These are phyloP conservation scores for Matsumurasca onukii DNA, from an alignment of 1,140 invertebrate species.

Conservation along the genomic window DNA sequence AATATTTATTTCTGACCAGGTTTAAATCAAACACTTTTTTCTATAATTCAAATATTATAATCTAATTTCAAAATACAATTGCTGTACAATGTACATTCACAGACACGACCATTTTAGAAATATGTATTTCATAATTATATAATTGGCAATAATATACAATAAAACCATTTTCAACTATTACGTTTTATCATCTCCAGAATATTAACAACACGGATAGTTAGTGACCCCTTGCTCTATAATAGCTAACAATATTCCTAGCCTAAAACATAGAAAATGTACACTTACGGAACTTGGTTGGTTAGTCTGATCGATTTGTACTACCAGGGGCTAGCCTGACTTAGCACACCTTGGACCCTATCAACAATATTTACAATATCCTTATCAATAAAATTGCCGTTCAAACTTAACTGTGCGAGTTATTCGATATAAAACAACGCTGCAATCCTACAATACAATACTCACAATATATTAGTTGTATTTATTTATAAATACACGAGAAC, in stretches of 20 bases:
- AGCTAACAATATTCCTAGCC: conserved; percentile 20
- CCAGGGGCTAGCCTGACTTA: too few species aligned
- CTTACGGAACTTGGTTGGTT: background rate
- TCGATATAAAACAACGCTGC: too few species aligned
- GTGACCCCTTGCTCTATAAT: conserved; percentile 10
- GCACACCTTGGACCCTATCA: background rate
- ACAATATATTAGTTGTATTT: too few species aligned
- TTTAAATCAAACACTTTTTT: too few species aligned
- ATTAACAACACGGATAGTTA: conserved; percentile 12
- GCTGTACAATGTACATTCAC: conserved; percentile 31
- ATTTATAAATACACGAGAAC: too few species aligned
- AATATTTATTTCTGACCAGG: too few species aligned
- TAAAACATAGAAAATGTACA: conserved; percentile 31
- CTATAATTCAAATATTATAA: conserved; percentile 28
- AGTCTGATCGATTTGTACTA: conserved; percentile 27
- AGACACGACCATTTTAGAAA: conserved; percentile 21
- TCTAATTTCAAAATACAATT: conserved; percentile 31
- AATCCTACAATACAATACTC: too few species aligned
- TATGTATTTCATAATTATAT: conserved; percentile 20
- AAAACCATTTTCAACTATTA: conserved; percentile 24
- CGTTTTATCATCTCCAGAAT: conserved; percentile 13
- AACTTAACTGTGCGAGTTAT: too few species aligned
- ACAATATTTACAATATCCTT: conserved; percentile 19
- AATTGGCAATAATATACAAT: conserved; percentile 27
- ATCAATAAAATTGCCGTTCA: too few species aligned